These are phyloP conservation scores for Equus przewalskii DNA, from an alignment of 2,113 vertebrate species.

Conservation along the genomic window DNA sequence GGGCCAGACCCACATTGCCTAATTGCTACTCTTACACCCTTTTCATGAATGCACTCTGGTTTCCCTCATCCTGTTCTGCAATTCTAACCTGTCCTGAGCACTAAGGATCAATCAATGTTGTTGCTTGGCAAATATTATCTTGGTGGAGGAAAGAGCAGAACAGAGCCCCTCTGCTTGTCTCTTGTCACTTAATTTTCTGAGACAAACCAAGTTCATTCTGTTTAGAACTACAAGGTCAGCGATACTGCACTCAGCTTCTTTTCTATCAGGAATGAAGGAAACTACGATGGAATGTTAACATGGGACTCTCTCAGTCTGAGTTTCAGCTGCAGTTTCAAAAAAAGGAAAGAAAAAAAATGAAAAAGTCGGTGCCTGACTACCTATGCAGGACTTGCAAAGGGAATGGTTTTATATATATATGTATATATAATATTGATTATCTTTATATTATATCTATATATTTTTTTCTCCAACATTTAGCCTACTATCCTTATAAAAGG, in stretches of 20 bases:
- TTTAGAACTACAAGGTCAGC: slow-evolving; percentile 72
- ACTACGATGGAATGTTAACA: slow-evolving; percentile 51
- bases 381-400: not conserved
- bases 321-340: not conserved
- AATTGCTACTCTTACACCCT: not conserved
- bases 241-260: slow-evolving; percentile 18
- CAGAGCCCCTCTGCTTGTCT: slow-evolving; percentile 59
- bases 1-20: not conserved
- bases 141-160: slow-evolving; percentile 37
- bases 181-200: slow-evolving; percentile 73
- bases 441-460: not conserved
- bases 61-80: not conserved
- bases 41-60: not conserved
- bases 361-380: not conserved
- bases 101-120: slow-evolving; percentile 27
- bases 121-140: slow-evolving; percentile 37
- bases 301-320: not conserved
- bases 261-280: slow-evolving; percentile 61
- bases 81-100: not conserved
- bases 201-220: slow-evolving; percentile 74
- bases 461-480: not conserved
- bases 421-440: not conserved
- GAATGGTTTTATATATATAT: not conserved
- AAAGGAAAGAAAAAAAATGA: not conserved
- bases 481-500: not conserved